Evolutionary conservation across 2,113 vertebrate species (phyloP), one percentile per base, ranked within the genome.

Genomic region (Forbesichthys papilliferus): DNA sequence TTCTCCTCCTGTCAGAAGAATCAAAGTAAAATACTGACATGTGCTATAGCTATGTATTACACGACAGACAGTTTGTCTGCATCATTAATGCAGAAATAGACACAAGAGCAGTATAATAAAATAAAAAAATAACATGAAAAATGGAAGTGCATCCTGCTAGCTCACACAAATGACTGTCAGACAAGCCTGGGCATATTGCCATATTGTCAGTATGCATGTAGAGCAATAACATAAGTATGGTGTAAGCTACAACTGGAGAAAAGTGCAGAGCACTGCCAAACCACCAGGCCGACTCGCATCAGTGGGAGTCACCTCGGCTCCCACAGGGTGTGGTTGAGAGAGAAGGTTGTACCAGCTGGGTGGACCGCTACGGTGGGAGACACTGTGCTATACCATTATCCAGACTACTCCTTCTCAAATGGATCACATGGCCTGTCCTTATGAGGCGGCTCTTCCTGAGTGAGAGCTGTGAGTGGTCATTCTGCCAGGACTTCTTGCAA

Each of bases 361-460:
- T 77, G 83, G 71, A 55, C 73, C 52, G 59, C 70, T 71, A 56
- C 70, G 66, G 62, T 72, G 51, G 16, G 64, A 73, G 49, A 71
- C 3, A 16, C 10, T 68, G 11, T 9, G 54, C 68, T 71, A 51
- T 83, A 62, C 83, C 84, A 88, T 82, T 82, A 86, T 63, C 73
- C 49, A 77, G 60, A 36, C 13, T 74, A 27, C 52, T 75, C 64
- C 79, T 75, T 71, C 79, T 58, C 61, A 78, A 85, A 86, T 77
- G 73, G 66, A 82, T 79, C 53, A 66, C 63, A 67, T 56, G 53
- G 42, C 70, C 56, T 33, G 49, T 75, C 58, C 77, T 80, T 71
- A 27, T 69, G 42, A 48, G 46, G 16, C 48, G 2, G 27, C 27
- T 27, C 27, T 27, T 27, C 27, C 2, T 46, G 42, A 6, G 7